phyloP scores from a whole-genome alignment of 37 sponge, comb jelly and placozoan genomes.

The Aphrocallistes beatrix region DNA sequence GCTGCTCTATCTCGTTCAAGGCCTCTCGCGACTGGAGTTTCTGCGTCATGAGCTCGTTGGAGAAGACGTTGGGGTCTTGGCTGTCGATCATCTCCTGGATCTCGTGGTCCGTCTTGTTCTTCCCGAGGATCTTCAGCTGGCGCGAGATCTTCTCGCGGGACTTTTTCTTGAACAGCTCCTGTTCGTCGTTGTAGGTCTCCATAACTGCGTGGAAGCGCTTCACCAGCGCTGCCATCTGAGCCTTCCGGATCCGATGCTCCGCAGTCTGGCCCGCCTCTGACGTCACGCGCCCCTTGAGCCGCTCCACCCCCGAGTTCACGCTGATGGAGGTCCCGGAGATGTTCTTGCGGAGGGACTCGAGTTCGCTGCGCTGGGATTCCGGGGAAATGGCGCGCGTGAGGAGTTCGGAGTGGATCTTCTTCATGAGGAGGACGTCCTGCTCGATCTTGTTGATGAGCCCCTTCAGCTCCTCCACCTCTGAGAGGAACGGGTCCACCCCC shows the following conservation, averaged over 20 bases:
- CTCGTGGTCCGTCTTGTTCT: slow-evolving; percentile 9
- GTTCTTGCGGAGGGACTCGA: background rate
- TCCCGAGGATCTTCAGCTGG: background rate
- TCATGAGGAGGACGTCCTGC: background rate
- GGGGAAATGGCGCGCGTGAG: background rate
- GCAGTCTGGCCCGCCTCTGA: slow-evolving; percentile 8
- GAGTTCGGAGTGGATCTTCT: background rate
- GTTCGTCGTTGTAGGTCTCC: slow-evolving; percentile 1
- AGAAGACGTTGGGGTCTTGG: background rate
- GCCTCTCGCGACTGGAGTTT: slow-evolving; percentile 27
- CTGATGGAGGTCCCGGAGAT: background rate
- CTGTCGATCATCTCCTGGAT: background rate
- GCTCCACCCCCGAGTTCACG: slow-evolving; percentile 9
- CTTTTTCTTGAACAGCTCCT: background rate
- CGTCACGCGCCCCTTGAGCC: slow-evolving; percentile 2
- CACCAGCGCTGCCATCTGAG: background rate
- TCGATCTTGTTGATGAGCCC: background rate
- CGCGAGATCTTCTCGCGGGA: background rate
- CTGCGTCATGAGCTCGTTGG: background rate
- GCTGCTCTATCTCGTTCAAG: slow-evolving; percentile 51
- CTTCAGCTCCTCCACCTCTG: background rate
- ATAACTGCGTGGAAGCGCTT: background rate
- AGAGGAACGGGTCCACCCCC: background rate
- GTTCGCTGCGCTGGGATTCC: background rate
- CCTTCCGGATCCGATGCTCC: background rate